Conservation (phyloP, 2,888 invertebrate genomes). For the Lordiphosa fenestrarum region DNA sequence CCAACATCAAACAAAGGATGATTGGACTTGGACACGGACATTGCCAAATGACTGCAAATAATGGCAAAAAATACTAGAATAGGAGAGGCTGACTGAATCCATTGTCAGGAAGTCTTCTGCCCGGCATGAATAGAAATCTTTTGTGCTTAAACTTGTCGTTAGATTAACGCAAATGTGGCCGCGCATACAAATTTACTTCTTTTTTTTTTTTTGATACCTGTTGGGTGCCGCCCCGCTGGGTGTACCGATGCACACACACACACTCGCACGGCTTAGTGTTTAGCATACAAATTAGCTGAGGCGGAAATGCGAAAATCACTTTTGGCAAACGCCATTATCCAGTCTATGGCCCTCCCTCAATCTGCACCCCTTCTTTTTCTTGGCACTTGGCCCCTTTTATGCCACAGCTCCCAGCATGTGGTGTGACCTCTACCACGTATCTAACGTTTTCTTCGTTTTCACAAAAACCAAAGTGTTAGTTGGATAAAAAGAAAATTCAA, state of each 20-base stretch:
- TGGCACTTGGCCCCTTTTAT: slow-evolving; percentile 3
- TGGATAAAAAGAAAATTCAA: slow-evolving; percentile 51
- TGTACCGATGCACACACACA: slow-evolving; percentile 15
- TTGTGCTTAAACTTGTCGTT: slow-evolving; percentile 71
- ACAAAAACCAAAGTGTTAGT: slow-evolving; percentile 47
- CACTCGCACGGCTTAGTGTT: slow-evolving; percentile 43
- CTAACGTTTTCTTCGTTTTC: slow-evolving; percentile 13
- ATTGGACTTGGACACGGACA: slow-evolving; percentile 39
- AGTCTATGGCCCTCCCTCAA: slow-evolving; percentile 37
- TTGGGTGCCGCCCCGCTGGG: slow-evolving; percentile 41
- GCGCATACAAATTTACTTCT: slow-evolving; percentile 69
- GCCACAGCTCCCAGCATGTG: slow-evolving; percentile 28
- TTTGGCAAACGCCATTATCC: slow-evolving; percentile 63
- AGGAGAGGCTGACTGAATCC: background rate
- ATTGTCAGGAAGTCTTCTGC: slow-evolving; percentile 19
- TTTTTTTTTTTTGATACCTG: slow-evolving; percentile 47
- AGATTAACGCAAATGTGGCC: slow-evolving; percentile 73
- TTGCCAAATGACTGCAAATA: slow-evolving; percentile 72
- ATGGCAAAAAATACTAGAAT: slow-evolving; percentile 38
- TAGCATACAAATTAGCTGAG: slow-evolving; percentile 72
- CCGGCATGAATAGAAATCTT: slow-evolving; percentile 67
- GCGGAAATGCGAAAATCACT: slow-evolving; percentile 69
- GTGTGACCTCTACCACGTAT: background rate
- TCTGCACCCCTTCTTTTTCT: slow-evolving; percentile 3
- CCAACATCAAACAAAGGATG: slow-evolving; percentile 46